A percentile compares a stretch with the other conserved stretches of the same genome.
phyloP scores from a whole-genome alignment of 2,888 invertebrate species.

The Rhamnusium bicolor region DNA sequence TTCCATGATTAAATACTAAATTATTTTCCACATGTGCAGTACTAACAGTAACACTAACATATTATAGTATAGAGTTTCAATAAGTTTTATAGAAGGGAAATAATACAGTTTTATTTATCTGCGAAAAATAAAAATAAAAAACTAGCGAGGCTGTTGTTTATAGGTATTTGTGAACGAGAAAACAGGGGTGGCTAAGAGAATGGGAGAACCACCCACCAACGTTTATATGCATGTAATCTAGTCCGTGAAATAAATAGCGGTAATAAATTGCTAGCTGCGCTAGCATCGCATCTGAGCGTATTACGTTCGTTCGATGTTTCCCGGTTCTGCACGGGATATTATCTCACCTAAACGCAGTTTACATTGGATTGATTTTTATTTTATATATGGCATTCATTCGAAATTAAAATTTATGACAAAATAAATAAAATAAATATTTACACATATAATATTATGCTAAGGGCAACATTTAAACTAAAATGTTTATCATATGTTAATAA shows the following conservation, averaged over 20 bases:
- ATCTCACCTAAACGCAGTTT: background rate
- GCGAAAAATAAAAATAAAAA: conserved; percentile 14
- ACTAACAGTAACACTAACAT: background rate
- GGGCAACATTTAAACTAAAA: no score
- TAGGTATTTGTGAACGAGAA: conserved; percentile 42
- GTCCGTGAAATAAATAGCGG: conserved; percentile 77
- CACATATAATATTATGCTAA: no score
- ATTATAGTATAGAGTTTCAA: background rate
- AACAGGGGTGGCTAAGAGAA: conserved; percentile 36
- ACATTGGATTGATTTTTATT: background rate
- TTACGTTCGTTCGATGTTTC: conserved; percentile 47
- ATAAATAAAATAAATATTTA: no score
- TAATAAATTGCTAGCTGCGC: conserved; percentile 80
- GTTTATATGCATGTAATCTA: conserved; percentile 73
- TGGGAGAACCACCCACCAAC: conserved; percentile 60
- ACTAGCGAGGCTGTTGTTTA: conserved; percentile 35
- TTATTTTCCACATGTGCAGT: background rate
- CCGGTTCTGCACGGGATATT: conserved; percentile 29
- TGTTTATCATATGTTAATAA: no score
- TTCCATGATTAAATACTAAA: background rate
- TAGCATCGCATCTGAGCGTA: conserved; percentile 56
- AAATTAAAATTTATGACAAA: no score
- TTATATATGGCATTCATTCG: no score
- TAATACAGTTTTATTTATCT: conserved; percentile 7
- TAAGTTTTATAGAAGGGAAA: background rate